Percentiles rank a stretch among this genome's conserved stretches.
phyloP scores from a whole-genome alignment of 2,888 invertebrate genomes.

The Agrenia bidenticulata region DNA sequence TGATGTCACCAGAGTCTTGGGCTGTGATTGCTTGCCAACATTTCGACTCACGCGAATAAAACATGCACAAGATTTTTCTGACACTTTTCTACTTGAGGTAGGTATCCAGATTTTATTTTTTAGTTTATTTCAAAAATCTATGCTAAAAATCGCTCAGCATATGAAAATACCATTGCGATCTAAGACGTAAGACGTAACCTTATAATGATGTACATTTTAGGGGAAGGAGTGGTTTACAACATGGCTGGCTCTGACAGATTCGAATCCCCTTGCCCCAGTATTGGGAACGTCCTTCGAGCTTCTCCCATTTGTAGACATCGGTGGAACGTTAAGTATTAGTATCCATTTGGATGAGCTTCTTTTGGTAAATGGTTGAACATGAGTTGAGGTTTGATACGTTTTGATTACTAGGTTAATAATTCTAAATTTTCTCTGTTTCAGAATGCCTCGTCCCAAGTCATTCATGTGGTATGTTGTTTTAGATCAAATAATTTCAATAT shows the following conservation, averaged over 20 bases:
- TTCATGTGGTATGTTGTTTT: slow-evolving; percentile 53
- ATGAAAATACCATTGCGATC: no score
- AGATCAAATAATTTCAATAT: no score
- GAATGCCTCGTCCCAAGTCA: slow-evolving; percentile 53
- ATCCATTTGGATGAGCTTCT: slow-evolving; percentile 57
- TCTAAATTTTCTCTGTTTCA: slow-evolving; percentile 35
- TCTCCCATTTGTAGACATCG: slow-evolving; percentile 59
- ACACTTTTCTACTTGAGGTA: slow-evolving; percentile 59
- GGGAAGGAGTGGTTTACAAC: slow-evolving; percentile 59
- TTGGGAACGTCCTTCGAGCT: slow-evolving; percentile 57
- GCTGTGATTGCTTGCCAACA: slow-evolving; percentile 56
- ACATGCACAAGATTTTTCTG: slow-evolving; percentile 58
- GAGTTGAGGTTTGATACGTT: slow-evolving; percentile 11
- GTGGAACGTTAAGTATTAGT: slow-evolving; percentile 59
- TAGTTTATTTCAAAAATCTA: no score
- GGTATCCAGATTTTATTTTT: neutral
- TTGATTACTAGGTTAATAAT: neutral
- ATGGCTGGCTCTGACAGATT: slow-evolving; percentile 58
- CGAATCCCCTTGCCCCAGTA: slow-evolving; percentile 54
- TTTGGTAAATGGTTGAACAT: slow-evolving; percentile 54
- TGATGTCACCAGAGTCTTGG: slow-evolving; percentile 9
- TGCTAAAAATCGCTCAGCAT: no score
- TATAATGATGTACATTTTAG: slow-evolving; percentile 52
- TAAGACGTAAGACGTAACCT: neutral
- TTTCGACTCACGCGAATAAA: slow-evolving; percentile 58